Percentiles rank a stretch among this genome's conserved stretches.
Conservation (phyloP, 2,888 invertebrate species). For the Andrena bicolor region DNA sequence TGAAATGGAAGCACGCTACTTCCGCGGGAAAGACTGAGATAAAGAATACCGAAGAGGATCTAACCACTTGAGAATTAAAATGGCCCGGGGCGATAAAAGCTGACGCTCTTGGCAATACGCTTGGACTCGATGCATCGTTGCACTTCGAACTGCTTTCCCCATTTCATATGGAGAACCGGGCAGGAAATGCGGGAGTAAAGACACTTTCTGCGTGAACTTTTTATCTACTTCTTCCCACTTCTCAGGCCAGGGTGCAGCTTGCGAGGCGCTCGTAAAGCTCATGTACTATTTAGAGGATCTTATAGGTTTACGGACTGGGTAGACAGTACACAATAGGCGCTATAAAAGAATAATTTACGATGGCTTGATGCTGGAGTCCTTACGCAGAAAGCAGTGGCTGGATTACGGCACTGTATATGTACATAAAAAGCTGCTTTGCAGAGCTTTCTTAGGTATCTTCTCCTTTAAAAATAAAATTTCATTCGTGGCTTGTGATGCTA, state of each 20-base stretch:
- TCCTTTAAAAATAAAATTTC: no score
- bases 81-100: slow-evolving; percentile 24
- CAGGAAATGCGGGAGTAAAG: neutral
- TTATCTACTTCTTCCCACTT: slow-evolving; percentile 5
- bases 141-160: neutral
- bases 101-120: slow-evolving; percentile 3
- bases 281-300: slow-evolving; percentile 43
- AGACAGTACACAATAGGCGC: slow-evolving; percentile 21
- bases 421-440: neutral
- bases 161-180: slow-evolving; percentile 12
- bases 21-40: neutral
- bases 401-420: neutral
- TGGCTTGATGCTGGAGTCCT: slow-evolving; percentile 8
- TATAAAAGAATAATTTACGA: slow-evolving; percentile 52
- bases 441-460: neutral
- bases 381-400: neutral
- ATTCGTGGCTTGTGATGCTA: no score
- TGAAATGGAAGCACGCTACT: slow-evolving; percentile 10
- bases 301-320: slow-evolving; percentile 26
- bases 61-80: slow-evolving; percentile 23
- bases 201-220: neutral
- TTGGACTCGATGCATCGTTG: neutral
- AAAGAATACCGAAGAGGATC: neutral
- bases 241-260: neutral
- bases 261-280: slow-evolving; percentile 27